Base-by-base conservation (phyloP, 2,888 invertebrate genomes). In the Apodemia hepburni region DNA sequence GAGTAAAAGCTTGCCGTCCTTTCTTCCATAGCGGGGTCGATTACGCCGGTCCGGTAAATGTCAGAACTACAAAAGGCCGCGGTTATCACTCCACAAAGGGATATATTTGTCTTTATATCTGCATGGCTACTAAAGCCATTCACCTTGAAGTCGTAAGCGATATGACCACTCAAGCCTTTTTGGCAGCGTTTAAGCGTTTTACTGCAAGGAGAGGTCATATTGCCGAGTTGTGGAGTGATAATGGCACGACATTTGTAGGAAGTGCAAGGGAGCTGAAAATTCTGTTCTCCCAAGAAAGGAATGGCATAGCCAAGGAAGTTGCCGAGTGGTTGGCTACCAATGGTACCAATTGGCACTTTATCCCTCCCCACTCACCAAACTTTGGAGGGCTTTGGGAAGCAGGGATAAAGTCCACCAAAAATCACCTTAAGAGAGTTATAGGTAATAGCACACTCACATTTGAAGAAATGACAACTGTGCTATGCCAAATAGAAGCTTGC, bases 1-100 rank as follows among this genome's bases (percentile, higher is more conserved):
- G 68, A 49, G 65, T 70, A 0, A 70, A 12, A 11, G 63, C 64
- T 29, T 17, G 47, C 12, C 42, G 65, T n/a, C 61, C 69, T 38
- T 70, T 71, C 47, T 9, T 22, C 0, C 54, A 51, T 1, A 65
- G 62, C 29, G 71, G 70, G 0, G 68, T 72, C 0, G 70, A 72
- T 27, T 70, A 65, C 33, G 70, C 69, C 0, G 71, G 70, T 1
- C 70, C 69, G 0, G 65, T 70, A 45, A 54, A 54, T 2, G 27
- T 72, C 3, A 18, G 69, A 42, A 58, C 64, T 1, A 38, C 68
- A 6, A 70, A 67, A 38, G 70, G 70, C 1, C 60, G 74, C 38
- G 71, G 70, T 18, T 58, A 67, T 59, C 62, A 57, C 0, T 60
- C 67, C 2, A 61, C 65, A 22, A 63, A 63, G 33, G 63, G 60